Conservation (phyloP, 2,797 vertebrate species). For the Peromyscus eremicus region DNA sequence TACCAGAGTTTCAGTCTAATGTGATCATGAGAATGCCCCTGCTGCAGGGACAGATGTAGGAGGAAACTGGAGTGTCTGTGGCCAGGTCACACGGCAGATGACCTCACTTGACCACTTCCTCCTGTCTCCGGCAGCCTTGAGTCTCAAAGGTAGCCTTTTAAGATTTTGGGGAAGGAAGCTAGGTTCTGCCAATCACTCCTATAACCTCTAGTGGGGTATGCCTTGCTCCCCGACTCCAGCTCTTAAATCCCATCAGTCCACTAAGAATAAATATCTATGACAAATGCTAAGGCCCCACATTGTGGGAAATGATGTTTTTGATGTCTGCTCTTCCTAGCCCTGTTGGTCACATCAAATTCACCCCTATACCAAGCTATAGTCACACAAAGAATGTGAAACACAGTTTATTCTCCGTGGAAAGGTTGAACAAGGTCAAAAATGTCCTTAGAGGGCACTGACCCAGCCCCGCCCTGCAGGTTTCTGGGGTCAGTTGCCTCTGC, state of each 20-base stretch:
- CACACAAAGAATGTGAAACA: slow-evolving; percentile 79
- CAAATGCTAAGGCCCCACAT: slow-evolving; percentile 4
- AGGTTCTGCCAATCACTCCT: neutral
- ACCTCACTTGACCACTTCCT: slow-evolving; percentile 74
- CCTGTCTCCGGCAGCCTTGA: slow-evolving; percentile 30
- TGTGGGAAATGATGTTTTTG: slow-evolving; percentile 30
- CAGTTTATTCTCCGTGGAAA: slow-evolving; percentile 84
- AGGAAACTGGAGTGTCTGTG: slow-evolving; percentile 50
- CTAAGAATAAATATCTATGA: slow-evolving; percentile 39
- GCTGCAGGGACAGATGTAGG: neutral
- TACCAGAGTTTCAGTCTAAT: neutral
- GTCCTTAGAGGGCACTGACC: slow-evolving; percentile 82
- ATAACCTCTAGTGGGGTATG: neutral
- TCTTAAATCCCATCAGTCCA: neutral
- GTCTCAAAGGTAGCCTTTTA: slow-evolving; percentile 15
- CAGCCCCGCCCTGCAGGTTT: slow-evolving; percentile 86
- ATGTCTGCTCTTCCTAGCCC: too few relatives aligned
- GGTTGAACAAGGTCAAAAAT: slow-evolving; percentile 84
- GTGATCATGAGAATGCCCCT: neutral
- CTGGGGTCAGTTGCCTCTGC: slow-evolving; percentile 79
- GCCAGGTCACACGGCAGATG: slow-evolving; percentile 61
- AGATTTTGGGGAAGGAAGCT: neutral
- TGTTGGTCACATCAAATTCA: neutral
- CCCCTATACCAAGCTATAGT: slow-evolving; percentile 56
- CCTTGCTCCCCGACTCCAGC: neutral